Percentiles rank a stretch among this genome's conserved stretches.
These are phyloP conservation scores for Brienomyrus longianalis DNA, from an alignment of 2,113 vertebrate species.

Conservation along the genomic window DNA sequence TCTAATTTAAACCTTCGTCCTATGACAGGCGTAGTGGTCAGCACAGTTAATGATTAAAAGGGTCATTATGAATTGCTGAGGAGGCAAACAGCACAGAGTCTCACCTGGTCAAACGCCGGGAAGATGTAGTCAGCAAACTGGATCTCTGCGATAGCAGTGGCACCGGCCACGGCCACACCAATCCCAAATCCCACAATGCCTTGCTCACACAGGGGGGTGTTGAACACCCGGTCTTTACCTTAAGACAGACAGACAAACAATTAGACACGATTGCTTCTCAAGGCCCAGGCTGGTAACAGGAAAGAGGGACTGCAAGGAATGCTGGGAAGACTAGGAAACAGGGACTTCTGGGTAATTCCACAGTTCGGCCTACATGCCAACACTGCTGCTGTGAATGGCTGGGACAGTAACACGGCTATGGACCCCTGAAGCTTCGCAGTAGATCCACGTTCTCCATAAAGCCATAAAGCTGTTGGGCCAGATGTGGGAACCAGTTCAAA, in stretches of 20 bases:
- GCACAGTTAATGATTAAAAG: neutral
- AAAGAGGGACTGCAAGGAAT: neutral
- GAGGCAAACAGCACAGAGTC: neutral
- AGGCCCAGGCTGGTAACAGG: neutral
- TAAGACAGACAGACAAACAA: neutral
- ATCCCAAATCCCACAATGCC: constrained; percentile 98
- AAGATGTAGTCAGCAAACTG: constrained; percentile 98
- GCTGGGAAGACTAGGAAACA: neutral
- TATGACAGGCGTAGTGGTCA: neutral
- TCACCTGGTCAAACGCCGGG: constrained; percentile 96
- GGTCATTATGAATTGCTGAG: neutral
- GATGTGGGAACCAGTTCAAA: neutral
- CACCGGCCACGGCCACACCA: constrained; percentile 80
- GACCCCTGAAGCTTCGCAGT: neutral
- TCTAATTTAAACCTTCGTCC: neutral
- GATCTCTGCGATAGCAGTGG: constrained; percentile 94
- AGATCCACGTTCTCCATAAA: neutral
- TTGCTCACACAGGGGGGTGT: constrained; percentile 95
- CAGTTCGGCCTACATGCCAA: neutral
- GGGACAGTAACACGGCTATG: neutral
- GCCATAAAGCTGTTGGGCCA: neutral
- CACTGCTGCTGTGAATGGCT: neutral
- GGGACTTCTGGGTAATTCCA: neutral
- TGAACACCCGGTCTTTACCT: constrained; percentile 97
- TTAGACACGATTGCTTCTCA: neutral